Percentiles rank a stretch among this genome's conserved stretches.
Conservation (phyloP, 2,797 vertebrate species). For the Garrulus glandarius region DNA sequence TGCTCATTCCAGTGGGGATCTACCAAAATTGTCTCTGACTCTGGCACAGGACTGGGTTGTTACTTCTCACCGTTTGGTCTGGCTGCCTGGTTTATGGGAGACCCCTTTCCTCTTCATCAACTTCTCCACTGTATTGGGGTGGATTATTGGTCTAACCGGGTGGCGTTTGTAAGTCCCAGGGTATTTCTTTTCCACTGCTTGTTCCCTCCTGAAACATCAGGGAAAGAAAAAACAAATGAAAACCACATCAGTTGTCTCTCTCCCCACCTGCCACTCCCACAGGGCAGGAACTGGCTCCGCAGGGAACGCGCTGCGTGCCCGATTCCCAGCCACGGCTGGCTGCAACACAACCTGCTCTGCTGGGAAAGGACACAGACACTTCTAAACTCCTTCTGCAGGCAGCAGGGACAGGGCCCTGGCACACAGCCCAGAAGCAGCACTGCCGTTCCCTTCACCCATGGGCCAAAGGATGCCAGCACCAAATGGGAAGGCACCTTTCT, state of each 20-base stretch:
- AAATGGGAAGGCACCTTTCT: neutral
- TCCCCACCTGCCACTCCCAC: neutral
- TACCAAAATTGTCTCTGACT: neutral
- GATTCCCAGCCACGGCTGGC: neutral
- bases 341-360: neutral
- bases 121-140: slow-evolving; percentile 94
- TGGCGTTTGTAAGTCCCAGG: slow-evolving; percentile 94
- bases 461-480: neutral
- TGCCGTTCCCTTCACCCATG: neutral
- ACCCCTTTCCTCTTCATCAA: slow-evolving; percentile 94
- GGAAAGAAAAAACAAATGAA: neutral
- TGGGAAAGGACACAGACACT: neutral
- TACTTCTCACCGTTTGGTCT: slow-evolving; percentile 85
- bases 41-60: neutral
- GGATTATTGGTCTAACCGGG: slow-evolving; percentile 90
- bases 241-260: neutral
- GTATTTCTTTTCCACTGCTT: slow-evolving; percentile 96
- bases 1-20: neutral
- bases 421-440: neutral
- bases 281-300: neutral
- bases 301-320: rapidly evolving
- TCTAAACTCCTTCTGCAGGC: neutral
- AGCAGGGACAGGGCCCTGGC: neutral
- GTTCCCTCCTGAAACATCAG: slow-evolving; percentile 84
- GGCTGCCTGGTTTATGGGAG: slow-evolving; percentile 86